Evolutionary conservation across 2,113 vertebrate genomes (phyloP).

Genomic region (Muscicapa adusta): DNA sequence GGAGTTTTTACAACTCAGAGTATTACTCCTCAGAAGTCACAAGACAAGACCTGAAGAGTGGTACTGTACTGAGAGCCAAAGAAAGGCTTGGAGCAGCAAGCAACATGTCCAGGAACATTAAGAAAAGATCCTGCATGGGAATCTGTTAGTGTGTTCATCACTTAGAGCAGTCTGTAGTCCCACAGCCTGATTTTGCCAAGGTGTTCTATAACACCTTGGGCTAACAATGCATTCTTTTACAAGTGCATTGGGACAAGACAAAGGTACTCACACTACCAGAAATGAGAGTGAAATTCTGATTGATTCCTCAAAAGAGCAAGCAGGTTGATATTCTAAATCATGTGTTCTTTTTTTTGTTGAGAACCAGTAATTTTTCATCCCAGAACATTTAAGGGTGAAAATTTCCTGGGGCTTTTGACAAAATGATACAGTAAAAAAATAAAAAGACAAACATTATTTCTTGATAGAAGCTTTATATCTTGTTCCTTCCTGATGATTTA

Average conservation of each 20-base stretch:
- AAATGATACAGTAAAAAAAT: neutral
- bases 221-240: neutral
- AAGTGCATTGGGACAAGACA: neutral
- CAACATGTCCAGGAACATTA: neutral
- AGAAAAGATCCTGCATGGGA: neutral
- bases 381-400: neutral
- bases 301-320: neutral
- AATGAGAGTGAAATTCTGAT: neutral
- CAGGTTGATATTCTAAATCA: neutral
- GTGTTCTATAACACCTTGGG: neutral
- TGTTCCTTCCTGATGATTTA: neutral
- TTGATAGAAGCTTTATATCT: neutral
- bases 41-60: neutral
- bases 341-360: neutral
- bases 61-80: neutral
- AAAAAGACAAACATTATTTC: neutral
- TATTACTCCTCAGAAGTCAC: neutral
- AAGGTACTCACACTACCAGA: neutral
- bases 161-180: neutral
- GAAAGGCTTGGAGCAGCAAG: neutral
- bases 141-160: neutral
- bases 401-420: neutral
- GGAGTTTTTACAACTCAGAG: neutral
- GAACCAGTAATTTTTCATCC: neutral
- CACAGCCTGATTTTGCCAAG: neutral